Conservation (phyloP, 1,140 invertebrate genomes). For the Venturia canescens region DNA sequence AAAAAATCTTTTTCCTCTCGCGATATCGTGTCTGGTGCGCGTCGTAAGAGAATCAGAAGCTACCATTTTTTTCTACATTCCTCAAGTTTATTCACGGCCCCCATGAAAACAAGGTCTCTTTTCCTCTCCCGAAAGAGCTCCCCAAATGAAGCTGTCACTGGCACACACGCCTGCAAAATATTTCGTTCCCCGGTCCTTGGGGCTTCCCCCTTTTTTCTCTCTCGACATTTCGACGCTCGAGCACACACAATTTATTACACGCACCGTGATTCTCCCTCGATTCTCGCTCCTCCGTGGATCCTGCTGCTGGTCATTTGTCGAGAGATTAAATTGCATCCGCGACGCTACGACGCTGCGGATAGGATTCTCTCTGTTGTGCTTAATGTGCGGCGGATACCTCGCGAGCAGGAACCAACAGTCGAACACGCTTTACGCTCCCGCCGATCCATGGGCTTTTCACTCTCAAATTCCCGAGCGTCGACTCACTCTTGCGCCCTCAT, state of each 20-base stretch:
- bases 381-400: constrained; percentile 3
- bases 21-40: no score
- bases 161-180: no score
- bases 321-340: constrained; percentile 54
- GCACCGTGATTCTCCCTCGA: constrained; percentile 44
- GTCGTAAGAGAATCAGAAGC: no score
- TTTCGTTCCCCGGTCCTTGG: neutral
- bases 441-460: neutral
- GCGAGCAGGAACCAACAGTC: neutral
- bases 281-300: constrained; percentile 29
- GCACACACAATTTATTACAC: constrained; percentile 47
- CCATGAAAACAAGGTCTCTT: no score
- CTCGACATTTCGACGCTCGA: neutral
- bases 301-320: constrained; percentile 50
- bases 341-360: constrained; percentile 6
- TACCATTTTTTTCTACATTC: no score
- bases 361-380: neutral
- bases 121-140: no score
- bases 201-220: neutral
- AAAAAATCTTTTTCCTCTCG: no score
- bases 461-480: no score
- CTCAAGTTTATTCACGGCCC: no score
- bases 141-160: no score
- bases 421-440: neutral
- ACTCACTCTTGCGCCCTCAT: no score